These are phyloP conservation scores for Linepithema humile DNA, from an alignment of 1,140 invertebrate species.

Conservation along the genomic window DNA sequence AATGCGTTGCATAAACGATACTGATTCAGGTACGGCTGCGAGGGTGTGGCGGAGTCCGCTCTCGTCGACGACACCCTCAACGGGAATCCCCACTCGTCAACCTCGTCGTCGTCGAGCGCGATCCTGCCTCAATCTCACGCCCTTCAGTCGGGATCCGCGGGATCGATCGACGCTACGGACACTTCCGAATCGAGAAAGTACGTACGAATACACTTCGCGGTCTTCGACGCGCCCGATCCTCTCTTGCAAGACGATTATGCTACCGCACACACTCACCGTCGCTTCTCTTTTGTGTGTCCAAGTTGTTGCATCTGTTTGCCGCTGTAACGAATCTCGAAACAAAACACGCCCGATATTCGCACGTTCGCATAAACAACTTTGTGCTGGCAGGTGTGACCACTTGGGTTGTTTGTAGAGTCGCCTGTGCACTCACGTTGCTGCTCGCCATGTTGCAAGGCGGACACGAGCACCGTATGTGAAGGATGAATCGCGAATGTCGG, in stretches of 20 bases:
- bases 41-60: slow-evolving; percentile 79
- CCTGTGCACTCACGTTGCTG: slow-evolving; percentile 8
- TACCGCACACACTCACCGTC: background rate
- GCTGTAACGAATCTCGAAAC: slow-evolving; percentile 4
- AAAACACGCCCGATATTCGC: background rate
- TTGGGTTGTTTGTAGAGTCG: slow-evolving; percentile 18
- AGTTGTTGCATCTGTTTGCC: slow-evolving; percentile 66
- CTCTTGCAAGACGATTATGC: slow-evolving; percentile 21
- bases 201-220: slow-evolving; percentile 69
- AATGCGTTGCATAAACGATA: slow-evolving; percentile 61
- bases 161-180: slow-evolving; percentile 70
- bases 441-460: background rate
- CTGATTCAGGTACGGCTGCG: slow-evolving; percentile 80
- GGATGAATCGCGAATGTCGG: background rate
- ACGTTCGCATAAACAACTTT: slow-evolving; percentile 47
- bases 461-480: background rate
- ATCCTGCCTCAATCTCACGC: slow-evolving; percentile 68
- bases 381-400: slow-evolving; percentile 18
- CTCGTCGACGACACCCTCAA: slow-evolving; percentile 82
- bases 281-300: slow-evolving; percentile 45
- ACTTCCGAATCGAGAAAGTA: slow-evolving; percentile 76
- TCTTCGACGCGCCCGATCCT: slow-evolving; percentile 23
- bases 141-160: slow-evolving; percentile 65
- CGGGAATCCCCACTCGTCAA: slow-evolving; percentile 77
- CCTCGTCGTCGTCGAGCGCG: slow-evolving; percentile 67